A percentile compares a stretch with the other conserved stretches of the same genome.
Evolutionary conservation across 2,113 vertebrate genomes (phyloP).

Genomic region (Notothenia rossii): DNA sequence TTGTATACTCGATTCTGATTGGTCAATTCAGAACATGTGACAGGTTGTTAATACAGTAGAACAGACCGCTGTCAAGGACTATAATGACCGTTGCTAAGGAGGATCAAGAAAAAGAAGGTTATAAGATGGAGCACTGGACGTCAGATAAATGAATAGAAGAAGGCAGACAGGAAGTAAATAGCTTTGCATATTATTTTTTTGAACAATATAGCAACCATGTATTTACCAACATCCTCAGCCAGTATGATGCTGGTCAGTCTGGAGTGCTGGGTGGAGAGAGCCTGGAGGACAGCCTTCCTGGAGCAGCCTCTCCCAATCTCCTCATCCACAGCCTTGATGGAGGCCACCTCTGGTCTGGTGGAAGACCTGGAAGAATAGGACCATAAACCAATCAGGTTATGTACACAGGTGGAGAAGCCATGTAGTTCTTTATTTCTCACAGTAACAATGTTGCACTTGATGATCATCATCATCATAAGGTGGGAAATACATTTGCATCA

Average conservation of each 20-base stretch:
- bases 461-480: background rate
- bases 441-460: background rate
- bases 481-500: background rate
- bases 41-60: too few relatives aligned
- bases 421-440: background rate
- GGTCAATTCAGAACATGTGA: too few relatives aligned
- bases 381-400: background rate
- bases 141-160: too few relatives aligned
- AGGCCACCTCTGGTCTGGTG: conserved; percentile 93
- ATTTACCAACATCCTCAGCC: conserved; percentile 93
- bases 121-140: too few relatives aligned
- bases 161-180: too few relatives aligned
- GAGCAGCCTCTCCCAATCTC: conserved; percentile 88
- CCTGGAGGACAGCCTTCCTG: conserved; percentile 90
- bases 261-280: conserved; percentile 85
- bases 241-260: conserved; percentile 89
- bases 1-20: too few relatives aligned
- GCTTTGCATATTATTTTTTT: too few relatives aligned
- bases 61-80: too few relatives aligned
- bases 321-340: conserved; percentile 86
- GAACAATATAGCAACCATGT: background rate
- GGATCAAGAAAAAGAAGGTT: too few relatives aligned
- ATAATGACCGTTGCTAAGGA: too few relatives aligned
- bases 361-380: conserved; percentile 86
- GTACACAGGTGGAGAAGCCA: background rate